Conservation (phyloP, 2,888 invertebrate genomes). For the Phymatocera aterrima region DNA sequence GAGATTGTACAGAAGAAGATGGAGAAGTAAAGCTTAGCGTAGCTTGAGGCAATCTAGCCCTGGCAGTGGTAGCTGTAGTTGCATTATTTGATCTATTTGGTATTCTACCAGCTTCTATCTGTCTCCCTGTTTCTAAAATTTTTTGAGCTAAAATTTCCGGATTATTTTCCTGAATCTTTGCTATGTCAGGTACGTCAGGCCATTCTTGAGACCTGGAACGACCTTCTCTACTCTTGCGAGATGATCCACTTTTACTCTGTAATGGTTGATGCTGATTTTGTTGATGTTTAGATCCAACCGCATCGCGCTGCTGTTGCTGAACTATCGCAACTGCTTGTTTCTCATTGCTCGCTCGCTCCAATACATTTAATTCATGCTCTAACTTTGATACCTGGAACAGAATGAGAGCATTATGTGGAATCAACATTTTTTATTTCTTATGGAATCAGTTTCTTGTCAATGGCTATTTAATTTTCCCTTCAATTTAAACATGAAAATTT, state of each 20-base stretch:
- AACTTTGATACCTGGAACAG: conserved; percentile 79
- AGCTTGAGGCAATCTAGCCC: conserved; percentile 69
- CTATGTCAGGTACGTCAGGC: conserved; percentile 93
- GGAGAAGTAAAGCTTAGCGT: conserved; percentile 68
- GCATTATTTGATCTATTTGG: conserved; percentile 61
- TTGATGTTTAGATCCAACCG: conserved; percentile 50
- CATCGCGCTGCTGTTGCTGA: conserved; percentile 73
- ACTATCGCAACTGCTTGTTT: conserved; percentile 77
- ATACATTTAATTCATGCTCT: conserved; percentile 85
- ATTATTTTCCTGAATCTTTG: conserved; percentile 94
- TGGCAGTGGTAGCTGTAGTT: conserved; percentile 53
- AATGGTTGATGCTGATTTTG: conserved; percentile 61
- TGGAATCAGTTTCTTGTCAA: no score
- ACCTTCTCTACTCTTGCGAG: conserved; percentile 83
- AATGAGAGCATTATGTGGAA: not conserved
- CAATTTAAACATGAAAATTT: no score
- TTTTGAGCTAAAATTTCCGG: conserved; percentile 93
- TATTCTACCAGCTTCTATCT: conserved; percentile 89
- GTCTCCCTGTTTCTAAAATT: conserved; percentile 91
- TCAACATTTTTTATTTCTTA: no score
- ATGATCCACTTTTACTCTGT: conserved; percentile 71
- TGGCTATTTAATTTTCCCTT: no score
- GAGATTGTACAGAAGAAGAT: conserved; percentile 58
- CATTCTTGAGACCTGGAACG: conserved; percentile 91
- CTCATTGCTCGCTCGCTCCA: conserved; percentile 85